Base-by-base conservation (phyloP, 2,113 vertebrate genomes). In the Cariama cristata region DNA sequence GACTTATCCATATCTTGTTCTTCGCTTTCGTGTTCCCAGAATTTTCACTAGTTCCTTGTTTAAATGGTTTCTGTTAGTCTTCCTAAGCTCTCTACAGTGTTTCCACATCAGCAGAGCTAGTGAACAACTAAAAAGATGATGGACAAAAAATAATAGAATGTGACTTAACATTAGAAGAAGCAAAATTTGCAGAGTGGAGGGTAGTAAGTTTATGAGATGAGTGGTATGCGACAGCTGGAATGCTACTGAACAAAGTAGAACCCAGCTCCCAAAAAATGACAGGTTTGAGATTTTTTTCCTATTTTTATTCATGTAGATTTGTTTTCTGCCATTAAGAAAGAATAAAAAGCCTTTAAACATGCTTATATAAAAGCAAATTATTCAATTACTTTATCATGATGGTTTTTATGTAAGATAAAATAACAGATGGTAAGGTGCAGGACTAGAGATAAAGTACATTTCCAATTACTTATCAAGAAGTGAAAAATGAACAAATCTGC, bases 211-310 rank as follows among this genome's bases (percentile, higher is more conserved):
- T 52, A 6, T 24, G 49, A 73, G 32, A 68, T 15, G 12, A 77
- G 24, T n/a, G 12, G 2, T 69, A 22, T n/a, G 6, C 32, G 23
- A 66, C 66, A 10, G 9, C 9, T 85, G 26, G 58, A 81, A 66
- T 38, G 11, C 9, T 69, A 13, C 11, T 26, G 14, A 77, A 56
- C 2, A 18, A 69, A 52, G 26, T 77, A 4, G 14, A 81, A 55
- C 5, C 0, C 13, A 18, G 23, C 15, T 62, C 32, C 16, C 79
- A 18, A 42, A 3, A 82, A 58, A 67, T 26, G 0, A 58, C n/a
- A 4, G 0, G 33, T 89, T 53, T 49, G 14, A 40, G 33, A 33
- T 5, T 0, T 38, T 67, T 79, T 67, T 79, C 58, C 8, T 80
- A 2, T 64, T 71, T 71, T 63, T 44, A 26, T 81, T 94, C 28